Evolutionary conservation across 2,888 invertebrate species (phyloP).

Genomic region (Himalopsyche japonica): DNA sequence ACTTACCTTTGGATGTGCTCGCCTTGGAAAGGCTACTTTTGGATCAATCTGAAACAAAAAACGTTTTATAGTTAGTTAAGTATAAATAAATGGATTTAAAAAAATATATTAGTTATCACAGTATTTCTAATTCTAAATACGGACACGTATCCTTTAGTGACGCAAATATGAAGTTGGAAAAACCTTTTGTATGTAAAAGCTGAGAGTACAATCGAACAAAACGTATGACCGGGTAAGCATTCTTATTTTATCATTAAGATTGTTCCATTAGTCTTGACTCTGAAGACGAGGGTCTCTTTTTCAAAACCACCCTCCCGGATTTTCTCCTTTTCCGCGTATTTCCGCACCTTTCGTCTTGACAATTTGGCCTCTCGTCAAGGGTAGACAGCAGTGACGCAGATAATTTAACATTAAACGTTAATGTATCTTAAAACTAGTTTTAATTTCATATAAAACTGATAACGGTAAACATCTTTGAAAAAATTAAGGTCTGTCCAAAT

Average conservation of each 20-base stretch:
- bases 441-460: too few relatives aligned
- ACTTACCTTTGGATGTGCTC: conserved; percentile 98
- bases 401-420: not conserved
- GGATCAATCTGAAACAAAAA: conserved; percentile 93
- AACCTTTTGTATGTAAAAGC: not conserved
- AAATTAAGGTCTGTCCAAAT: too few relatives aligned
- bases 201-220: not conserved
- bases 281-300: conserved; percentile 9
- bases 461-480: too few relatives aligned
- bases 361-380: conserved; percentile 17
- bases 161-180: not conserved
- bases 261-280: conserved; percentile 29
- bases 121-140: not conserved
- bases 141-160: too few relatives aligned
- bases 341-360: conserved; percentile 26
- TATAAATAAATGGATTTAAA: too few relatives aligned
- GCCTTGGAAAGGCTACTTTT: conserved; percentile 99
- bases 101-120: too few relatives aligned
- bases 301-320: not conserved
- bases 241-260: conserved; percentile 29
- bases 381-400: not conserved
- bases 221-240: not conserved
- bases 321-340: not conserved
- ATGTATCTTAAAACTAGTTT: too few relatives aligned
- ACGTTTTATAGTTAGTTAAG: conserved; percentile 30